Conservation (phyloP, 2,113 vertebrate genomes). For the Cephalophus harveyi region DNA sequence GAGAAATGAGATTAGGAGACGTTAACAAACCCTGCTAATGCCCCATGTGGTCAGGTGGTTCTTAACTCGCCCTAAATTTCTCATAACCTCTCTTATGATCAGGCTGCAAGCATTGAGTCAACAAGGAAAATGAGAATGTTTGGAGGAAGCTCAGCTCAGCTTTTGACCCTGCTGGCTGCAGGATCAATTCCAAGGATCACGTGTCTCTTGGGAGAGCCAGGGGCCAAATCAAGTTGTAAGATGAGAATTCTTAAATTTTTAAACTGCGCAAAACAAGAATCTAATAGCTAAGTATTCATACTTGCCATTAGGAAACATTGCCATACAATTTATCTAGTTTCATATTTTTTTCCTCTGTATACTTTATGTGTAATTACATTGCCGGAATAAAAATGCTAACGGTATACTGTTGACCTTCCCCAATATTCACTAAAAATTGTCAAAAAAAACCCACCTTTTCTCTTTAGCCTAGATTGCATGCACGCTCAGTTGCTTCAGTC, state of each 20-base stretch:
- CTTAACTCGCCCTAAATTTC: not conserved
- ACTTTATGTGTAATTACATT: not conserved
- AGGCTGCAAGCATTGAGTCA: fast-evolving
- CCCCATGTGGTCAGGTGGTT: fast-evolving
- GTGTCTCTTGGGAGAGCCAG: fast-evolving
- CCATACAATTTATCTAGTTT: not conserved
- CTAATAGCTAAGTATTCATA: not conserved
- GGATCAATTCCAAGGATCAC: not conserved
- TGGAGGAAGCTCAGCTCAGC: not conserved
- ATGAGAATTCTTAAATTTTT: not conserved
- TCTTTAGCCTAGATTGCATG: not conserved
- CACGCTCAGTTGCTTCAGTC: not conserved
- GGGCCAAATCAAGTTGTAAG: no score
- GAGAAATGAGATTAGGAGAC: not conserved
- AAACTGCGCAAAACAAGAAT: not conserved
- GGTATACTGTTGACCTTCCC: not conserved
- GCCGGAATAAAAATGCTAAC: not conserved
- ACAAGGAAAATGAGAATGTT: not conserved
- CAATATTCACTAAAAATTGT: not conserved
- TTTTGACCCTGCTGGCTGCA: not conserved
- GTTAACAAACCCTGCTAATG: not conserved
- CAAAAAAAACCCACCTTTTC: not conserved
- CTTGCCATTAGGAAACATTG: not conserved
- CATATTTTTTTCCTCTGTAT: not conserved
- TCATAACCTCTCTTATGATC: not conserved